Conservation (phyloP, 2,888 invertebrate genomes). For the Tridacna gigas region DNA sequence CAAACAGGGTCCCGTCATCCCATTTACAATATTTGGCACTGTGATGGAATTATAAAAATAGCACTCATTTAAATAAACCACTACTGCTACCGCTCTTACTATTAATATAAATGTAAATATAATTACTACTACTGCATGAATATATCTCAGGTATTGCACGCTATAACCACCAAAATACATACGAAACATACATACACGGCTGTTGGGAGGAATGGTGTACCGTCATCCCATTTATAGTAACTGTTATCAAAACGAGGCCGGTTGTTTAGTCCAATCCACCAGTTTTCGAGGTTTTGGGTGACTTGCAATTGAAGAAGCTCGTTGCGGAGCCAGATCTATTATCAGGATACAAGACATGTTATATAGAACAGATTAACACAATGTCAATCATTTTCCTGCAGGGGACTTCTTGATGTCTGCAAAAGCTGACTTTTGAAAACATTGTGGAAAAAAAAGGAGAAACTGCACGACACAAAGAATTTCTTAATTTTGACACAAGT, state of each 20-base stretch:
- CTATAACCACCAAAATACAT: neutral
- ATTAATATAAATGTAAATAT: neutral
- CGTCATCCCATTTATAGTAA: constrained; percentile 68
- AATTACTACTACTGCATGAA: neutral
- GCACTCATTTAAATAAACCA: no score
- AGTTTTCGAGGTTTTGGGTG: constrained; percentile 41
- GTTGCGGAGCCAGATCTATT: constrained; percentile 62
- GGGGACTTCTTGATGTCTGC: no score
- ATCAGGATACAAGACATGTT: constrained; percentile 10
- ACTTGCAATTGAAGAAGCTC: constrained; percentile 44
- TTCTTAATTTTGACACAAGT: no score
- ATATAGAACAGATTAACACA: no score
- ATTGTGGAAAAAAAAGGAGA: neutral
- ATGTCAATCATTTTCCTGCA: no score
- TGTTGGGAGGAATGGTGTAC: constrained; percentile 54
- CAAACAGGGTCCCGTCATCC: no score
- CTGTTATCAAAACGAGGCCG: constrained; percentile 65
- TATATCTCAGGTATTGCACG: no score
- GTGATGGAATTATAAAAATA: no score
- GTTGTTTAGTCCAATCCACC: constrained; percentile 70
- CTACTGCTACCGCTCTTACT: no score
- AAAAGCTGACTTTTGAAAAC: neutral
- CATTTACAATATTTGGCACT: no score
- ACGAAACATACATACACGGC: constrained; percentile 57
- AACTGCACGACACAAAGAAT: no score